A percentile compares a stretch with the other conserved stretches of the same genome.
phyloP scores from a whole-genome alignment of 2,113 vertebrate species.

The Brachypteracias leptosomus region DNA sequence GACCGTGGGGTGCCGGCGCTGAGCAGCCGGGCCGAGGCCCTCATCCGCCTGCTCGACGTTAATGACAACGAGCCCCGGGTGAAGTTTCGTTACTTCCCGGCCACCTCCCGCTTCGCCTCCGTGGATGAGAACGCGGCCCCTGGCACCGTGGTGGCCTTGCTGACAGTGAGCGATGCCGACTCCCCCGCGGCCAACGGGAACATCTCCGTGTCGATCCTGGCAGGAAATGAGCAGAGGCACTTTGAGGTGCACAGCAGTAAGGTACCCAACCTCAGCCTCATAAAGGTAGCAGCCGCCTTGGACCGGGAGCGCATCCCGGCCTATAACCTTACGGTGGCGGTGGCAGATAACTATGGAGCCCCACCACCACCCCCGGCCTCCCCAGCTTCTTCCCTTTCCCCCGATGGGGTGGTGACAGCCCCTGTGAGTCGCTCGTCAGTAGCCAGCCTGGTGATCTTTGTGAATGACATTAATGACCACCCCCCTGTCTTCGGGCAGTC shows the following conservation, averaged over 20 bases:
- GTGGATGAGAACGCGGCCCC: conserved; percentile 96
- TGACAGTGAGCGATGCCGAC: conserved; percentile 94
- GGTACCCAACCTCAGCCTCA: conserved; percentile 94
- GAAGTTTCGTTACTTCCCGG: conserved; percentile 92
- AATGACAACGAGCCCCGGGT: conserved; percentile 97
- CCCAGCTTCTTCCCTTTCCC: not conserved
- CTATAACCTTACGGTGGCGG: conserved; percentile 95
- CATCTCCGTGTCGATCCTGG: conserved; percentile 93
- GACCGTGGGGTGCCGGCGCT: conserved; percentile 88
- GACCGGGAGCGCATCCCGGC: conserved; percentile 95
- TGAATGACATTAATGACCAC: conserved; percentile 97
- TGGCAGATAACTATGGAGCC: conserved; percentile 84
- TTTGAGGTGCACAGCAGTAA: conserved; percentile 97
- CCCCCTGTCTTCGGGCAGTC: conserved; percentile 90
- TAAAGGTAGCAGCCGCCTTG: conserved; percentile 93
- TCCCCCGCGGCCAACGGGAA: conserved; percentile 92
- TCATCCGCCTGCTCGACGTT: conserved; percentile 89
- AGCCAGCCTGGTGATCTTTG: conserved; percentile 94
- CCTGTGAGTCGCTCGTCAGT: conserved; percentile 87
- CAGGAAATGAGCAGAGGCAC: conserved; percentile 94
- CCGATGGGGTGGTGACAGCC: not conserved
- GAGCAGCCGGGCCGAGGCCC: conserved; percentile 88
- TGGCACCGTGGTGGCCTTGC: conserved; percentile 92
- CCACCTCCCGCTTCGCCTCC: conserved; percentile 92
- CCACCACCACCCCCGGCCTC: not conserved